These are phyloP conservation scores for Danio aesculapii DNA, from an alignment of 2,797 vertebrate genomes.

Conservation along the genomic window DNA sequence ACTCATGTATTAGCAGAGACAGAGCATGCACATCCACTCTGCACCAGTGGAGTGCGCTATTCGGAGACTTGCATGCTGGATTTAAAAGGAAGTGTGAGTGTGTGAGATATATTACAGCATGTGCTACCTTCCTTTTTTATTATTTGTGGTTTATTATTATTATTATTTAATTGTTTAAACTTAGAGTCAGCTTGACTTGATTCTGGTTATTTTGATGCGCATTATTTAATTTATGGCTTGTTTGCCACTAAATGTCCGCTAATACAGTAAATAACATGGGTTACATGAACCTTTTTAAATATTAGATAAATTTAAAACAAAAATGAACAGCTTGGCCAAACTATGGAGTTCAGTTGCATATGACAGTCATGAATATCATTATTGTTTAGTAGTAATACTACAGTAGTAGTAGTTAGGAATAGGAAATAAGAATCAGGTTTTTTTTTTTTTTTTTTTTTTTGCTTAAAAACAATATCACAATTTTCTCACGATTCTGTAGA, in stretches of 20 bases:
- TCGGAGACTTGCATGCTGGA: not conserved
- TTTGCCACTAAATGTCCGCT: not conserved
- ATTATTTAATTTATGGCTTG: not conserved
- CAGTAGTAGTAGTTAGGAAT: too few relatives aligned
- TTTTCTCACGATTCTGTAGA: too few relatives aligned
- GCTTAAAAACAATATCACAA: too few relatives aligned
- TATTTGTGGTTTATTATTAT: not conserved
- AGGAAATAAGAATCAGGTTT: too few relatives aligned
- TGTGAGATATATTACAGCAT: not conserved
- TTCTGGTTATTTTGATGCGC: not conserved
- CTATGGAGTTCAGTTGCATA: too few relatives aligned
- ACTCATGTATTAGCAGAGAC: not conserved
- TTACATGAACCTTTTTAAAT: not conserved
- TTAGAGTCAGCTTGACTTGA: not conserved
- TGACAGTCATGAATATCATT: not conserved
- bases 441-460: too few relatives aligned
- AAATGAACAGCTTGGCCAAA: not conserved
- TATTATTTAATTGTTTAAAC: not conserved
- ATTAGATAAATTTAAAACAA: not conserved
- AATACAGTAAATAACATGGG: not conserved
- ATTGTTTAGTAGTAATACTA: too few relatives aligned
- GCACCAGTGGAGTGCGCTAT: constrained; percentile 29
- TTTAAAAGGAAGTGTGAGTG: not conserved
- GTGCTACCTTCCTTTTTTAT: not conserved
- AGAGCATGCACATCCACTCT: constrained; percentile 1